Conservation (phyloP, 2,797 vertebrate species). For the Stomatorhinus walkeri region DNA sequence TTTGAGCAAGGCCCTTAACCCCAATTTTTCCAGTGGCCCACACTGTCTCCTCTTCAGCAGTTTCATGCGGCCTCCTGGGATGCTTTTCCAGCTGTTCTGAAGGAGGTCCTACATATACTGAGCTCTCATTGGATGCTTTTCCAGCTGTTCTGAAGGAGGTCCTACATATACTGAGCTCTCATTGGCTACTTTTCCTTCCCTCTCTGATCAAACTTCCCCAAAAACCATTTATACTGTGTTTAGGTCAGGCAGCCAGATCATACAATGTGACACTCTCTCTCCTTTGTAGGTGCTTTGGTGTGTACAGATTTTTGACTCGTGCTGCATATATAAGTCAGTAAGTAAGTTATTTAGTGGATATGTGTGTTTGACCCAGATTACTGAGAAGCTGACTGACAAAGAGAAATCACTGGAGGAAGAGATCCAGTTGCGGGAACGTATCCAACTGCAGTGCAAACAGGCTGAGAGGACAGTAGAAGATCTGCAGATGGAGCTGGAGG, state of each 20-base stretch:
- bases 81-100: too few species aligned
- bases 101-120: too few species aligned
- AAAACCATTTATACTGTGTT: too few species aligned
- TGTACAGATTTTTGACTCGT: background rate
- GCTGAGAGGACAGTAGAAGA: slow-evolving; percentile 62
- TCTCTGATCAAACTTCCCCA: too few species aligned
- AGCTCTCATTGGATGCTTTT: too few species aligned
- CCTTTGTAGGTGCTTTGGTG: background rate
- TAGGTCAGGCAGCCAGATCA: too few species aligned
- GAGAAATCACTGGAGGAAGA: slow-evolving; percentile 63
- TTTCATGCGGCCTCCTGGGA: background rate
- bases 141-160: too few species aligned
- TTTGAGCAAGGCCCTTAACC: background rate
- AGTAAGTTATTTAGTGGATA: background rate
- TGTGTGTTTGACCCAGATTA: slow-evolving; percentile 47
- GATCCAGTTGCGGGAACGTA: slow-evolving; percentile 63
- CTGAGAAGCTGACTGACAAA: slow-evolving; percentile 59
- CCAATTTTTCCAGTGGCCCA: background rate
- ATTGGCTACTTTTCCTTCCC: too few species aligned
- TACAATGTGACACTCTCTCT: background rate
- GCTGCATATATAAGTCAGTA: background rate
- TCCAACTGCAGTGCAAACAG: slow-evolving; percentile 66
- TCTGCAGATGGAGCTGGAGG: slow-evolving; percentile 62
- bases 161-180: too few species aligned
- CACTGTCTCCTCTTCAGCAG: background rate